These are phyloP conservation scores for Corythaixoides concolor DNA, from an alignment of 2,113 vertebrate species.

Conservation along the genomic window DNA sequence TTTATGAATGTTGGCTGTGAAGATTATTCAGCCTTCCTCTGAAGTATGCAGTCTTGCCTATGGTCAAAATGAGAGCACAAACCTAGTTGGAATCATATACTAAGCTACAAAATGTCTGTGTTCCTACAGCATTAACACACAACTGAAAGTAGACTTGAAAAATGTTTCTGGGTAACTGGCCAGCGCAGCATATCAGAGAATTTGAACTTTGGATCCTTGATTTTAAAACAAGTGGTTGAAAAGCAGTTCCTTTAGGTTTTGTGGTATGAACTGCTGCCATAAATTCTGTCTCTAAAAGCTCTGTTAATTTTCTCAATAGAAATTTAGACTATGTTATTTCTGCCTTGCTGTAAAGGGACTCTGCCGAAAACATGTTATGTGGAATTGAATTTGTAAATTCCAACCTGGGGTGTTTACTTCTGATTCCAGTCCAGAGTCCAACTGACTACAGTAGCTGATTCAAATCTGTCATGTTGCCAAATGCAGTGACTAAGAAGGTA, in stretches of 20 bases:
- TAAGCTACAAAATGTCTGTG: not conserved
- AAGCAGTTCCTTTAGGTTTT: not conserved
- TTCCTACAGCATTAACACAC: not conserved
- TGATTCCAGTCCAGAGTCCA: not conserved
- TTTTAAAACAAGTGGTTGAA: not conserved
- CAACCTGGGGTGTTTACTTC: not conserved
- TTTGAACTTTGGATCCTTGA: not conserved
- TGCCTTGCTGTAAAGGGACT: not conserved
- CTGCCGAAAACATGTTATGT: not conserved
- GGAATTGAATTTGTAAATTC: constrained; percentile 1
- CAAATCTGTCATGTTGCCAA: constrained; percentile 24
- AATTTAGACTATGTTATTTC: not conserved
- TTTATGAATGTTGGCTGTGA: not conserved
- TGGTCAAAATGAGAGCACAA: not conserved
- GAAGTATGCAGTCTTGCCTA: not conserved
- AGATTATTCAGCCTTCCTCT: not conserved
- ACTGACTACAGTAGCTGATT: constrained; percentile 3
- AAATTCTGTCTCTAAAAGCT: not conserved
- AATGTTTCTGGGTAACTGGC: not conserved
- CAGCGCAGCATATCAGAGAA: not conserved
- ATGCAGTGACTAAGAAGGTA: not conserved
- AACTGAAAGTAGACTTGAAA: not conserved
- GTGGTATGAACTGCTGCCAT: not conserved
- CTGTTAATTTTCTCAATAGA: not conserved
- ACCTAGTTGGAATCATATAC: not conserved